Evolutionary conservation across 2,797 vertebrate species (phyloP).

Genomic region (Scyliorhinus canicula): DNA sequence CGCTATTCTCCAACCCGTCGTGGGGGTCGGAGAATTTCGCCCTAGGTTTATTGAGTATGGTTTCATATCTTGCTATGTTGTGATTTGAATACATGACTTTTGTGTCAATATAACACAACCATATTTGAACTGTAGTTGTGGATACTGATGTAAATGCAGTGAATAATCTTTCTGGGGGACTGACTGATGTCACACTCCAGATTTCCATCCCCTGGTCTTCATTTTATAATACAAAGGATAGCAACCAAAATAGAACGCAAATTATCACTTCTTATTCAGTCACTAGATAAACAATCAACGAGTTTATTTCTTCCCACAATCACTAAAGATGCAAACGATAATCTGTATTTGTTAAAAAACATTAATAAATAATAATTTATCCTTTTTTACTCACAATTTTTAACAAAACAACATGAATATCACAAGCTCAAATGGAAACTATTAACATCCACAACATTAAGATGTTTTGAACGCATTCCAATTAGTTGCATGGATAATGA

Average conservation of each 20-base stretch:
- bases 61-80: not conserved
- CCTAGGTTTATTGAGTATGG: too few species aligned
- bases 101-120: not conserved
- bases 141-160: not conserved
- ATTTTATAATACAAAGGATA: not conserved
- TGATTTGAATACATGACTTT: not conserved
- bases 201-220: not conserved
- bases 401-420: not conserved
- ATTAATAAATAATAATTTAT: constrained; percentile 36
- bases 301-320: constrained; percentile 26
- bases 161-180: not conserved
- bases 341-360: constrained; percentile 1
- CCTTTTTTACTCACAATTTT: not conserved
- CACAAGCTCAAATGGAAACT: not conserved
- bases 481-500: not conserved
- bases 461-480: not conserved
- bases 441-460: not conserved
- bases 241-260: not conserved
- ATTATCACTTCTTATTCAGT: not conserved
- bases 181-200: not conserved
- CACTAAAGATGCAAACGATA: not conserved
- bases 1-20: too few species aligned
- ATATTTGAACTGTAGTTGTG: not conserved
- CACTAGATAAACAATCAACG: not conserved
- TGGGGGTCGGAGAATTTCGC: too few species aligned